Conservation (phyloP, 2,797 vertebrate species). For the Spinus olivaceus region DNA sequence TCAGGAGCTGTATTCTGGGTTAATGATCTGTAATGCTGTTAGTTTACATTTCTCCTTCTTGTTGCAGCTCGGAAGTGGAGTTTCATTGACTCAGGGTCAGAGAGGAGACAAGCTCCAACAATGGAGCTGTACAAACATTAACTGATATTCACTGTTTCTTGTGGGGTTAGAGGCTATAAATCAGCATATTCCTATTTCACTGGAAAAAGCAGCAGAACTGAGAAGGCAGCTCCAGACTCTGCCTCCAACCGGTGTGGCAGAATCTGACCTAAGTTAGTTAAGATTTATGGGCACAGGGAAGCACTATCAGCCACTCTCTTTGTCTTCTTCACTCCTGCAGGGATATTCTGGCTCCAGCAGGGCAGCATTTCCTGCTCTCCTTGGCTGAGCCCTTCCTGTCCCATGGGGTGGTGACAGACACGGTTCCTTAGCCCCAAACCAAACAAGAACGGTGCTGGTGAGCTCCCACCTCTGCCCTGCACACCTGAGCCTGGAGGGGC, state of each 20-base stretch:
- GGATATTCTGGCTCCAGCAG: background rate
- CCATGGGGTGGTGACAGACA: background rate
- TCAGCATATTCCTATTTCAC: background rate
- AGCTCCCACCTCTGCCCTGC: background rate
- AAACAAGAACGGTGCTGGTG: fast-evolving
- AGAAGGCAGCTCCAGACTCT: background rate
- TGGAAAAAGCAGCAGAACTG: background rate
- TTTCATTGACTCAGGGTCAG: background rate
- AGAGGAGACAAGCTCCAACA: background rate
- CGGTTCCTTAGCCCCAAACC: fast-evolving
- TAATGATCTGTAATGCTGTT: background rate
- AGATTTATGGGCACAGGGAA: background rate
- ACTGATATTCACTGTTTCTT: background rate
- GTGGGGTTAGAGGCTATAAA: background rate
- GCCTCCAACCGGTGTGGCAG: background rate
- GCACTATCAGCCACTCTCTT: background rate
- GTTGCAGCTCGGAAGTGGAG: background rate
- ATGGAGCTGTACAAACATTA: background rate
- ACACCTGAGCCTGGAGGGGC: fast-evolving
- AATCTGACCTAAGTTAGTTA: background rate
- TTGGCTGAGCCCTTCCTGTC: background rate
- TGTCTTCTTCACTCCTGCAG: background rate
- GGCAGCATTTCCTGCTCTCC: background rate
- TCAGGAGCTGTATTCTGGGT: background rate
- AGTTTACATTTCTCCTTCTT: background rate